phyloP scores from a whole-genome alignment of 2,888 invertebrate genomes.

The Drosophila villosipedis region DNA sequence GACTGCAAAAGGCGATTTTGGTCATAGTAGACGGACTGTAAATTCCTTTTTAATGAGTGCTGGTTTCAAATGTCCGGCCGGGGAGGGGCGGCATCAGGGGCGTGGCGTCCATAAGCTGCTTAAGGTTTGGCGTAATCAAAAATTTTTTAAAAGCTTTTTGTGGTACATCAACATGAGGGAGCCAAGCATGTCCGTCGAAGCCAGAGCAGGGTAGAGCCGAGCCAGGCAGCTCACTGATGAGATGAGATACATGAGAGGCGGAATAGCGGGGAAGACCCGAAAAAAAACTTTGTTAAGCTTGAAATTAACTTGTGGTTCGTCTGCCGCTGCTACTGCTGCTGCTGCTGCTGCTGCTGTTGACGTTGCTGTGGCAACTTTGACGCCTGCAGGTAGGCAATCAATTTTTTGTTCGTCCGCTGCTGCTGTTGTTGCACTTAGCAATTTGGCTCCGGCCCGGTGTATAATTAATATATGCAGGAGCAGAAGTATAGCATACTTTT shows the following conservation, averaged over 20 bases:
- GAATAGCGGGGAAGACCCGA: slow-evolving; percentile 8
- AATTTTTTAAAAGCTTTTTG: slow-evolving; percentile 80
- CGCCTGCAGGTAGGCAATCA: slow-evolving; percentile 79
- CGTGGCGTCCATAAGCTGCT: slow-evolving; percentile 74
- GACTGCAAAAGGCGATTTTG: slow-evolving; percentile 17
- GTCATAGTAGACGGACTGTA: slow-evolving; percentile 47
- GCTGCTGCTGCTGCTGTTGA: slow-evolving; percentile 13
- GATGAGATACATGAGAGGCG: neutral
- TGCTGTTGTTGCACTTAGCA: slow-evolving; percentile 66
- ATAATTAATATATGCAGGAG: slow-evolving; percentile 74
- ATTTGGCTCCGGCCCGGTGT: slow-evolving; percentile 57
- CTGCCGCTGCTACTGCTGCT: slow-evolving; percentile 40
- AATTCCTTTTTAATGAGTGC: slow-evolving; percentile 82
- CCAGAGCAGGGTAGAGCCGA: slow-evolving; percentile 24
- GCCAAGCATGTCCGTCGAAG: slow-evolving; percentile 41
- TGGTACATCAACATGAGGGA: slow-evolving; percentile 74
- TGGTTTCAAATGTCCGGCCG: slow-evolving; percentile 49
- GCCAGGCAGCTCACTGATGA: slow-evolving; percentile 11
- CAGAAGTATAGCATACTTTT: slow-evolving; percentile 59
- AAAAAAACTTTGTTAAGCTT: slow-evolving; percentile 76
- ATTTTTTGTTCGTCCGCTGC: slow-evolving; percentile 46
- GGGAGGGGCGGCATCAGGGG: slow-evolving; percentile 4
- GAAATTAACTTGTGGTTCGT: slow-evolving; percentile 80
- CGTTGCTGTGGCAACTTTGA: slow-evolving; percentile 70
- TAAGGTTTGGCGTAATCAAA: slow-evolving; percentile 82